Evolutionary conservation across 2,888 invertebrate species (phyloP).

Genomic region (Patella caerulea): DNA sequence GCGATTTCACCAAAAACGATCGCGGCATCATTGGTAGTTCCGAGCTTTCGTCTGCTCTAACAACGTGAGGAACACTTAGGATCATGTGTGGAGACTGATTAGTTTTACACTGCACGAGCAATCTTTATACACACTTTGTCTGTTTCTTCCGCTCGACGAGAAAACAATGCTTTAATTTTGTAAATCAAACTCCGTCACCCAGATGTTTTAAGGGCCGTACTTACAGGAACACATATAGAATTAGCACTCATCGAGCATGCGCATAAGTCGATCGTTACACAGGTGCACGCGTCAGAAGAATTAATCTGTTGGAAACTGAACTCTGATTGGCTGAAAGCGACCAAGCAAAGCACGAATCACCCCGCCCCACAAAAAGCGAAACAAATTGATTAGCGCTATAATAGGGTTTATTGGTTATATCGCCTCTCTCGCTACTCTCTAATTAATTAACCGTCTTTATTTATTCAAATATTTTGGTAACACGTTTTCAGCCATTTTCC

Average conservation of each 20-base stretch:
- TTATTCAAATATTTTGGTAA: not conserved
- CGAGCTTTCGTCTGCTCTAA: constrained; percentile 1
- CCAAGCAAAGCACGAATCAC: not conserved
- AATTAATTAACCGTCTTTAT: no score
- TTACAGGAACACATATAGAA: no score
- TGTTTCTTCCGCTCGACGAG: no score
- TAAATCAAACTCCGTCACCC: not conserved
- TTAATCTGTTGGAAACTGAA: not conserved
- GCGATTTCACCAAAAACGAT: constrained; percentile 7
- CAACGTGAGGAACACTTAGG: constrained; percentile 9
- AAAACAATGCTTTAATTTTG: no score
- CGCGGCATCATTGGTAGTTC: not conserved
- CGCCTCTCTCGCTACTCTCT: not conserved
- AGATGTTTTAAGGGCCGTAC: not conserved
- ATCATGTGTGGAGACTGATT: not conserved
- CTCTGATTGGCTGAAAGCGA: not conserved
- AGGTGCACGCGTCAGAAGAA: not conserved
- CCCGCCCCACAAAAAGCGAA: constrained; percentile 6
- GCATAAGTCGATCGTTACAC: not conserved
- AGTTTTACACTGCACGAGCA: no score
- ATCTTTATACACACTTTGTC: no score
- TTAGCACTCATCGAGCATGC: not conserved
- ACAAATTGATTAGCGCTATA: constrained; percentile 10
- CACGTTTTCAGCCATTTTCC: not conserved
- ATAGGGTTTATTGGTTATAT: not conserved